phyloP scores from a whole-genome alignment of 1,140 invertebrate species.

The Bombus huntii region DNA sequence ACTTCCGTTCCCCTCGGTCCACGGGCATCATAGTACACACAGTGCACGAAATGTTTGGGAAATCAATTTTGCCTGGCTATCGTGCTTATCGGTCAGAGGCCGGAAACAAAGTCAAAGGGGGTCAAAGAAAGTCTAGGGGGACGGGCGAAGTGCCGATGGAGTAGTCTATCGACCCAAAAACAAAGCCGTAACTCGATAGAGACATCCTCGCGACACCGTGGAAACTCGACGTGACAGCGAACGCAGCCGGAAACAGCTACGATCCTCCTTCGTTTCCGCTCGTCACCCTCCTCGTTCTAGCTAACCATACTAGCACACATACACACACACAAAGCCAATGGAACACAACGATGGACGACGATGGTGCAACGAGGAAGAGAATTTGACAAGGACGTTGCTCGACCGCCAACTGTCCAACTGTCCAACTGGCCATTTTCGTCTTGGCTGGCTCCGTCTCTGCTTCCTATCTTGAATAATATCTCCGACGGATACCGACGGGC shows the following conservation, averaged over 20 bases:
- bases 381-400: conserved; percentile 29
- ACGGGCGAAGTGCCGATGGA: conserved; percentile 48
- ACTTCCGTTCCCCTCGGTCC: not conserved
- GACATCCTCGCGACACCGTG: conserved; percentile 60
- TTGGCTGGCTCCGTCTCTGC: conserved; percentile 41
- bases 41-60: conserved; percentile 32
- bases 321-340: not conserved
- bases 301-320: too few relatives aligned
- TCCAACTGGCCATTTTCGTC: conserved; percentile 71
- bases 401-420: conserved; percentile 74
- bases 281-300: not conserved
- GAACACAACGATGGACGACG: not conserved
- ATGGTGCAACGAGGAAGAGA: not conserved
- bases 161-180: conserved; percentile 65
- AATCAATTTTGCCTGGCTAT: conserved; percentile 34
- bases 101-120: conserved; percentile 38
- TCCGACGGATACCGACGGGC: conserved; percentile 58
- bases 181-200: conserved; percentile 74
- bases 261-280: conserved; percentile 35
- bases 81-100: conserved; percentile 22
- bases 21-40: not conserved
- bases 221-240: conserved; percentile 67
- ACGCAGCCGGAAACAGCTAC: conserved; percentile 46
- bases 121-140: conserved; percentile 22
- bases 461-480: conserved; percentile 69